A percentile compares a stretch with the other conserved stretches of the same genome.
Evolutionary conservation across 1,140 invertebrate species (phyloP).

Genomic region (Drosophila athabasca): DNA sequence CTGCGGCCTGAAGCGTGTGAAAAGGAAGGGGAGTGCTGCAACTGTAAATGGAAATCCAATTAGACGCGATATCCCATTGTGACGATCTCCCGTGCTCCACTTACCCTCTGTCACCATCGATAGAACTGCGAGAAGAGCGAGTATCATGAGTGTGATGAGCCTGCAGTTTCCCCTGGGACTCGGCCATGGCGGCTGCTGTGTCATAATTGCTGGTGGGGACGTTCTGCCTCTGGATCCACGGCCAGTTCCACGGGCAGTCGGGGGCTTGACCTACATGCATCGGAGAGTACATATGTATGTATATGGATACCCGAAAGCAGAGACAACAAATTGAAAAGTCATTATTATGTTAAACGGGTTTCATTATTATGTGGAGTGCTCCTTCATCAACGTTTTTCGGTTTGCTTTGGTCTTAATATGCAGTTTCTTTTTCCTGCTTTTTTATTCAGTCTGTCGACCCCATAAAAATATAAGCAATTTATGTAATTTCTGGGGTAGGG

Average conservation of each 20-base stretch:
- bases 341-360: constrained; percentile 72
- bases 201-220: constrained; percentile 36
- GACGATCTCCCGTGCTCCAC: constrained; percentile 4
- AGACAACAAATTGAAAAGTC: constrained; percentile 42
- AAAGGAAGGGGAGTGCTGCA: constrained; percentile 75
- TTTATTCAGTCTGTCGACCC: constrained; percentile 10
- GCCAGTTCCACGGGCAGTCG: constrained; percentile 19
- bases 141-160: constrained; percentile 49
- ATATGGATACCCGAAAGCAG: constrained; percentile 38
- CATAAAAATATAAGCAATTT: constrained; percentile 6
- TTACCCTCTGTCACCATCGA: constrained; percentile 52
- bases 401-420: constrained; percentile 23
- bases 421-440: constrained; percentile 34
- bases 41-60: background rate
- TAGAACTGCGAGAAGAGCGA: constrained; percentile 35
- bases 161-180: constrained; percentile 62
- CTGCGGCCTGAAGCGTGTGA: constrained; percentile 72
- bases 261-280: constrained; percentile 66
- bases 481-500: constrained; percentile 15
- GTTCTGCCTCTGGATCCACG: background rate
- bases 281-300: constrained; percentile 20
- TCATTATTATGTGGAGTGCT: constrained; percentile 28
- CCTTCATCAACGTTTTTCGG: constrained; percentile 21
- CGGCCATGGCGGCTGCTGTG: constrained; percentile 32
- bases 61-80: background rate